These are phyloP conservation scores for Entelurus aequoreus DNA, from an alignment of 2,113 vertebrate species.

Conservation along the genomic window DNA sequence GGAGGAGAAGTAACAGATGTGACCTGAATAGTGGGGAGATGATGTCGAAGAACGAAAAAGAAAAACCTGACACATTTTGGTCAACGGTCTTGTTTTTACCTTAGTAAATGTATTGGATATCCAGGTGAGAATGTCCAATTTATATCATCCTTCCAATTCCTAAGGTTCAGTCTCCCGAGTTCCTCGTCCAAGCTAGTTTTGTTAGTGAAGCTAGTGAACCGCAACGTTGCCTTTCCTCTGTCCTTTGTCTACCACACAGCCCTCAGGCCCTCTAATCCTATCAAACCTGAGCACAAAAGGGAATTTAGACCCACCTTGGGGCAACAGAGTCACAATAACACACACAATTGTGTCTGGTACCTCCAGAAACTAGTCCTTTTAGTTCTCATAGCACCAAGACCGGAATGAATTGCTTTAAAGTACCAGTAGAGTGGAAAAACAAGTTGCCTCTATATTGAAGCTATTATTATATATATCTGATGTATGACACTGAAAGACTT, in stretches of 20 bases:
- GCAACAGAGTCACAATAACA: conserved; percentile 15
- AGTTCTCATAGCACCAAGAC: background rate
- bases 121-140: background rate
- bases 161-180: conserved; percentile 23
- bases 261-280: conserved; percentile 20
- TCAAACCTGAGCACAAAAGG: conserved; percentile 19
- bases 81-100: background rate
- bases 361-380: conserved; percentile 12
- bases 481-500: too few relatives aligned
- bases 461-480: too few relatives aligned
- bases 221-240: conserved; percentile 25
- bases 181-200: conserved; percentile 27
- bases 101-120: background rate
- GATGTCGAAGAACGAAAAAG: background rate
- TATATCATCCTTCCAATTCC: background rate
- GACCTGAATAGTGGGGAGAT: conserved; percentile 31
- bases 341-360: conserved; percentile 15
- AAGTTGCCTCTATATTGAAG: too few relatives aligned
- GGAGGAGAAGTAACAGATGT: conserved; percentile 62
- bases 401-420: background rate
- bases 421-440: too few relatives aligned
- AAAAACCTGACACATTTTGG: background rate
- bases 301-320: conserved; percentile 30
- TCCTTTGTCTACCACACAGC: conserved; percentile 40
- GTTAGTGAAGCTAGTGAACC: conserved; percentile 35